A percentile compares a stretch with the other conserved stretches of the same genome.
phyloP scores from a whole-genome alignment of 2,888 invertebrate genomes.

The Rhyacophila evoluta region DNA sequence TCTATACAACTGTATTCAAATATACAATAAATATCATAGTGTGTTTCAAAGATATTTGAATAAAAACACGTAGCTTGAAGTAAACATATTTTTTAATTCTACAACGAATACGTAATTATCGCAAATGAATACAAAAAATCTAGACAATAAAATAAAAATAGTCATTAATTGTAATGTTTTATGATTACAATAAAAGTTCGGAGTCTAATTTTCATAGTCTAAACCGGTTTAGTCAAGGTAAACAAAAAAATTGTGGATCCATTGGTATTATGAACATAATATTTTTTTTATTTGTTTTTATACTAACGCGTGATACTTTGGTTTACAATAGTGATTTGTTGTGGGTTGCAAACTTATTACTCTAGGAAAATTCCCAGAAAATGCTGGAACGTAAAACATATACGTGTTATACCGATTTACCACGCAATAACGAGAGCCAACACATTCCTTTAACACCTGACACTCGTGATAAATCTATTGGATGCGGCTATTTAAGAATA shows the following conservation, averaged over 20 bases:
- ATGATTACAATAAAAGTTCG: not conserved
- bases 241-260: slow-evolving; percentile 2
- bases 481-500: not conserved
- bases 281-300: no score
- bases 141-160: not conserved
- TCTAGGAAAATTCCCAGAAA: not conserved
- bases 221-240: slow-evolving; percentile 13
- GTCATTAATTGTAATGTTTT: not conserved
- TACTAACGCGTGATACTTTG: not conserved
- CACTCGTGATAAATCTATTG: not conserved
- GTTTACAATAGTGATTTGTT: not conserved
- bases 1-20: no score
- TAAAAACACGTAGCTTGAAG: no score
- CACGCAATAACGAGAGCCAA: not conserved
- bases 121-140: not conserved
- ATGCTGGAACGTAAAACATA: not conserved
- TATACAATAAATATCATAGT: no score
- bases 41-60: no score
- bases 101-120: not conserved
- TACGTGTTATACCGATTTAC: not conserved
- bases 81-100: no score
- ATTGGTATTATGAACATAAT: not conserved
- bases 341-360: not conserved
- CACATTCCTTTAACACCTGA: slow-evolving; percentile 7
- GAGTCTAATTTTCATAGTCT: not conserved